Conservation (phyloP, 2,888 invertebrate species). For the Dendrolimus houi region DNA sequence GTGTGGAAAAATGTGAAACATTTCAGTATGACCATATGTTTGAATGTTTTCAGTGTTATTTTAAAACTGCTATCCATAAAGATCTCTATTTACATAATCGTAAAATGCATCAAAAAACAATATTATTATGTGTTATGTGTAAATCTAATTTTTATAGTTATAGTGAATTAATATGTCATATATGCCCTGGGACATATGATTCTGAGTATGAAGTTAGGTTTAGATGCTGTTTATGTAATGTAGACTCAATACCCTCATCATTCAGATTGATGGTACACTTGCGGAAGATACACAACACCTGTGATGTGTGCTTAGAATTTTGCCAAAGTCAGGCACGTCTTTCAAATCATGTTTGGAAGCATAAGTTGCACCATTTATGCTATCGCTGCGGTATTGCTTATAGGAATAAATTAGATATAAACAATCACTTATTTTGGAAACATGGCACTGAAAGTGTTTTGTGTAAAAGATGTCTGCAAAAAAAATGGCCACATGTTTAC, state of each 20-base stretch:
- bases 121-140: conserved; percentile 90
- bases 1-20: conserved; percentile 71
- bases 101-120: conserved; percentile 90
- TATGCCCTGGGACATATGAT: conserved; percentile 87
- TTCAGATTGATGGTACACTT: conserved; percentile 93
- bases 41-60: conserved; percentile 92
- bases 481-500: conserved; percentile 94
- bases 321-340: conserved; percentile 87
- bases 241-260: conserved; percentile 87
- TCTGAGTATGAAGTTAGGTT: conserved; percentile 81
- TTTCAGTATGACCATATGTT: conserved; percentile 81
- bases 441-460: conserved; percentile 92
- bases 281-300: conserved; percentile 88
- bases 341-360: conserved; percentile 93
- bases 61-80: conserved; percentile 85
- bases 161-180: conserved; percentile 90
- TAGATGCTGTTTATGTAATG: conserved; percentile 88
- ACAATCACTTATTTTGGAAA: conserved; percentile 94
- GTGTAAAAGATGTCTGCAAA: conserved; percentile 90
- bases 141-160: conserved; percentile 91
- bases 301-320: conserved; percentile 90
- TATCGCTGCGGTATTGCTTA: conserved; percentile 93
- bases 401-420: conserved; percentile 91
- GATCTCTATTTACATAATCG: conserved; percentile 91
- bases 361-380: conserved; percentile 90